Percentiles rank a stretch among this genome's conserved stretches.
Evolutionary conservation across 2,113 vertebrate genomes (phyloP).

Genomic region (Caranx ignobilis): DNA sequence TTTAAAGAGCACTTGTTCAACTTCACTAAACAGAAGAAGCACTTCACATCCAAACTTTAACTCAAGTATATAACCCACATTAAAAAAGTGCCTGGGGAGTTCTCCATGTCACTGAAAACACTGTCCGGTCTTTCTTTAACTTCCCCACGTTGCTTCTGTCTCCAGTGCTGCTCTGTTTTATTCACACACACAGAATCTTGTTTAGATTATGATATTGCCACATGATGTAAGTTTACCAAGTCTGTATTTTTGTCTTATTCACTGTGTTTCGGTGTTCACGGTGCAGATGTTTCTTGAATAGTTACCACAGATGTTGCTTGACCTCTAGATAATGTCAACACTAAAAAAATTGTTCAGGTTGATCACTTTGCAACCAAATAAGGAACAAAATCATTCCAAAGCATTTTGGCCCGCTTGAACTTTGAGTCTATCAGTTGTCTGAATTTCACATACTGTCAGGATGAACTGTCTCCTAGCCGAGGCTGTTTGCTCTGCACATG

Average conservation of each 20-base stretch:
- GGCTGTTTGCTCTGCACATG: constrained; percentile 43
- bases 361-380: constrained; percentile 29
- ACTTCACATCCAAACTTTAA: constrained; percentile 54
- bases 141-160: not conserved
- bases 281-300: constrained; percentile 40
- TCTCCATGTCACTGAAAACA: not conserved
- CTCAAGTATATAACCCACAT: constrained; percentile 26
- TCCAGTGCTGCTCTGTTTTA: constrained; percentile 10
- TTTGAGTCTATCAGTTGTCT: constrained; percentile 8
- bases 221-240: not conserved
- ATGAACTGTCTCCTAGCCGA: constrained; percentile 4
- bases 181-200: constrained; percentile 3
- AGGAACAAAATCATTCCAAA: constrained; percentile 9
- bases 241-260: constrained; percentile 44
- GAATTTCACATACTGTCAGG: constrained; percentile 3
- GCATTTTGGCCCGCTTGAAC: constrained; percentile 16
- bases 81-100: constrained; percentile 49
- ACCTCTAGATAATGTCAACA: constrained; percentile 41
- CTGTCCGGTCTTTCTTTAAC: constrained; percentile 1
- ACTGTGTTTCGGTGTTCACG: constrained; percentile 48
- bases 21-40: constrained; percentile 42
- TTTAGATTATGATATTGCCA: constrained; percentile 29
- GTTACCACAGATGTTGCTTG: constrained; percentile 37
- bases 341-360: constrained; percentile 10
- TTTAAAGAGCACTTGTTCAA: constrained; percentile 62